A percentile compares a stretch with the other conserved stretches of the same genome.
These are phyloP conservation scores for Epinotia nisella DNA, from an alignment of 2,888 invertebrate genomes.

Conservation along the genomic window DNA sequence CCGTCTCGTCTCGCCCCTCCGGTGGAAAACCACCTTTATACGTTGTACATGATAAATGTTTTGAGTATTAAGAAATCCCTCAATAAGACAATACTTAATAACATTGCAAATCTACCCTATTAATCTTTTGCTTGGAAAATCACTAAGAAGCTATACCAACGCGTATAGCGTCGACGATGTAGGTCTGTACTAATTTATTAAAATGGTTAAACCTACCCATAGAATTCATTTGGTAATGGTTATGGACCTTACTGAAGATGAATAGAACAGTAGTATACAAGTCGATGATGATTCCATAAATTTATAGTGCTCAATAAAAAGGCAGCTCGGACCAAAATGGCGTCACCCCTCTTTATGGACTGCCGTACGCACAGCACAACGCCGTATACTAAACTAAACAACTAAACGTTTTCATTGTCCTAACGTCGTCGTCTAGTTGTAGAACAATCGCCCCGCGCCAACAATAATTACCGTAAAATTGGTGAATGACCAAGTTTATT, in stretches of 20 bases:
- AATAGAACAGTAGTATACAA: conserved; percentile 81
- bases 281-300: conserved; percentile 84
- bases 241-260: conserved; percentile 75
- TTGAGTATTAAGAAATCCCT: no score
- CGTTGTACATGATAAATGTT: no score
- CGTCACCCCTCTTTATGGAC: conserved; percentile 79
- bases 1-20: no score
- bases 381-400: conserved; percentile 48
- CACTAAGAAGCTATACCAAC: no score
- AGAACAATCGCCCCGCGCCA: conserved; percentile 58
- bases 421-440: conserved; percentile 49
- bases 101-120: no score
- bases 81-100: not conserved
- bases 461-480: conserved; percentile 73
- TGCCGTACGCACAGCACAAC: conserved; percentile 61
- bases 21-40: no score
- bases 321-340: conserved; percentile 76
- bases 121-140: no score
- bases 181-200: not conserved
- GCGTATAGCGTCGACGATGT: no score
- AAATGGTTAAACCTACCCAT: not conserved
- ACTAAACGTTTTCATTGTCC: conserved; percentile 60
- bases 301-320: conserved; percentile 83
- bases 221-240: conserved; percentile 72
- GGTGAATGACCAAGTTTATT: conserved; percentile 65